A percentile compares a stretch with the other conserved stretches of the same genome.
Conservation (phyloP, 2,797 vertebrate species). For the Furcifer pardalis region DNA sequence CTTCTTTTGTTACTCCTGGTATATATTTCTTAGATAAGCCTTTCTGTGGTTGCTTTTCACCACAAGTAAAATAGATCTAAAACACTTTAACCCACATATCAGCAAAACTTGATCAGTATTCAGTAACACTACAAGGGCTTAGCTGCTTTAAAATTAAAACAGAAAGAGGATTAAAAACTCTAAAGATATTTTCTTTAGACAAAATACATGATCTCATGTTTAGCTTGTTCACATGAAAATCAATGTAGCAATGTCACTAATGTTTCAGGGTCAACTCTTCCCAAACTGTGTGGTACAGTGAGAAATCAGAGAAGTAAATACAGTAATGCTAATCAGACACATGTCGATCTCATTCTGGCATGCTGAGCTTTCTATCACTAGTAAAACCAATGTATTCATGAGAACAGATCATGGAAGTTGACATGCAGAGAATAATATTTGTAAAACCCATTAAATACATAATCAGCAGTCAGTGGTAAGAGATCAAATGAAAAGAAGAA, state of each 20-base stretch:
- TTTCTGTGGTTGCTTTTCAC: not conserved
- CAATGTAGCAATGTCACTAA: constrained; percentile 17
- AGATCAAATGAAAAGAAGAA: constrained; percentile 19
- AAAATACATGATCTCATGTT: not conserved
- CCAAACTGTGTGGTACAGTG: constrained; percentile 18
- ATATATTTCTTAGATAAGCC: not conserved
- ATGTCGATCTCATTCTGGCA: constrained; percentile 32
- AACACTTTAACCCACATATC: constrained; percentile 4
- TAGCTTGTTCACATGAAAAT: constrained; percentile 5
- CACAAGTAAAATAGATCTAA: not conserved
- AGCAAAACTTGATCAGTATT: constrained; percentile 1
- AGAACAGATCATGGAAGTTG: constrained; percentile 36
- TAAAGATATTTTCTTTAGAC: not conserved
- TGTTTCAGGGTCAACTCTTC: constrained; percentile 40
- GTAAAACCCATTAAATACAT: constrained; percentile 54
- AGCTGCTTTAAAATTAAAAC: constrained; percentile 45
- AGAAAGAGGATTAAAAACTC: constrained; percentile 23
- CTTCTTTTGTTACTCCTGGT: not conserved
- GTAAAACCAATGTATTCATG: constrained; percentile 8
- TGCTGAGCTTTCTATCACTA: constrained; percentile 30
- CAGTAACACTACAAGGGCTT: constrained; percentile 32
- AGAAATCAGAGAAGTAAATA: constrained; percentile 53
- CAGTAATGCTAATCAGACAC: constrained; percentile 37
- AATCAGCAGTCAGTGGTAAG: constrained; percentile 27
- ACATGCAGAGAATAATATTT: constrained; percentile 34